phyloP scores from a whole-genome alignment of 2,797 vertebrate species.

The Sardinella longiceps region DNA sequence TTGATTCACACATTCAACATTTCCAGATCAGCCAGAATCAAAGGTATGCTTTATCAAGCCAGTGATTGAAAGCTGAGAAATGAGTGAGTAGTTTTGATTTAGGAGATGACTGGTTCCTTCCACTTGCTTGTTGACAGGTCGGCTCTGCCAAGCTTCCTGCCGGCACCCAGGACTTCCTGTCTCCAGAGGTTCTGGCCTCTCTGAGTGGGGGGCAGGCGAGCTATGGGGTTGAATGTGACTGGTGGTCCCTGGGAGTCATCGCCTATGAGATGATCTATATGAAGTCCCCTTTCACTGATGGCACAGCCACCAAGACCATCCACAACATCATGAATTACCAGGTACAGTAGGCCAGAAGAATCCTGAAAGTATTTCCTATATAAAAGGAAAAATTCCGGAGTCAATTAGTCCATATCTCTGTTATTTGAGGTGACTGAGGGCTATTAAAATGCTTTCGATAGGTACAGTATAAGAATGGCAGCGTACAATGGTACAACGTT shows the following conservation, averaged over 20 bases:
- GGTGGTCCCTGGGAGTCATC: slow-evolving; percentile 95
- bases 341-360: slow-evolving; percentile 72
- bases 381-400: no score
- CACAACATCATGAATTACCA: slow-evolving; percentile 94
- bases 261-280: slow-evolving; percentile 95
- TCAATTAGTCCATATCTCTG: no score
- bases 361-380: no score
- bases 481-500: no score
- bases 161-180: slow-evolving; percentile 89
- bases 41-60: not conserved
- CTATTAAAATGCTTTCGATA: no score
- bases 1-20: not conserved
- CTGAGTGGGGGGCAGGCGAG: slow-evolving; percentile 74
- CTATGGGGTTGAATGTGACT: slow-evolving; percentile 90
- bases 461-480: no score
- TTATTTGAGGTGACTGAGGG: no score
- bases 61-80: not conserved
- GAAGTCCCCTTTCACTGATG: slow-evolving; percentile 86
- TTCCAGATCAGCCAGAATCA: not conserved
- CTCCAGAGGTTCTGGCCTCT: slow-evolving; percentile 86
- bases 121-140: slow-evolving; percentile 71
- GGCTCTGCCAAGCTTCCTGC: slow-evolving; percentile 78
- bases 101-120: not conserved
- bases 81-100: not conserved
- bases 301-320: slow-evolving; percentile 87